Evolutionary conservation across 1,140 invertebrate genomes (phyloP), one percentile per base, ranked within the genome.

Genomic region (Zophobas atratus): DNA sequence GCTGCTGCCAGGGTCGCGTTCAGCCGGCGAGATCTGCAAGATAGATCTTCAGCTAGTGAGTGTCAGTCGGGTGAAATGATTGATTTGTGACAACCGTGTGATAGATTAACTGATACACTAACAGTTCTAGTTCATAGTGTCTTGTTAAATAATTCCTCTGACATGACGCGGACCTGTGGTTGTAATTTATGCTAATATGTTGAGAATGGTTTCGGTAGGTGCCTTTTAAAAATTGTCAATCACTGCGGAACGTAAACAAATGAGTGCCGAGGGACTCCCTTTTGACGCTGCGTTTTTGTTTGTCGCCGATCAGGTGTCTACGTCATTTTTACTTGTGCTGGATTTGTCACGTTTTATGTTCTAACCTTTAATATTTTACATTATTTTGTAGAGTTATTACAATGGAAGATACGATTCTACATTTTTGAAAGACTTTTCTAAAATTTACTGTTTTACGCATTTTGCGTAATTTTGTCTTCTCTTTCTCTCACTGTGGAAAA

Each of bases 1-100:
- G 77, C 79, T 76, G 79, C 81, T 81, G 80, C 84, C 81, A 81
- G 83, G 75, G 79, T 82, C 70, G 79, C 77, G 57, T 77, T 75
- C 67, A 55, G 73, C 78, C 80, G 78, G 73, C 46, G 70, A 60
- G 73, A 81, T 81, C 79, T 81, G 79, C 79, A 81, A 70, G 57
- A 78, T 77, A 63, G 77, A 75, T 78, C 51, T 60, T 49, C 32
- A 51, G 74, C 56, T 67, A 67, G 56, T 76, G 74, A 60, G 74
- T 76, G 57, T 2, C 46, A 67, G 32, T 51, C 57, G 56, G 34
- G 73, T 75, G 60, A 67, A 67, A 67, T 67, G 60, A 67, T 67
- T 67, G 60, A 67, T 67, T 67, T 67, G 60, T 67, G 60, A 67
- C 60, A 67, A 60, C 41, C 39, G 60, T 67, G 60, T 67, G 60